These are phyloP conservation scores for Lytechinus pictus DNA, from an alignment of 35 echinoderm and acorn worm species.

Conservation along the genomic window DNA sequence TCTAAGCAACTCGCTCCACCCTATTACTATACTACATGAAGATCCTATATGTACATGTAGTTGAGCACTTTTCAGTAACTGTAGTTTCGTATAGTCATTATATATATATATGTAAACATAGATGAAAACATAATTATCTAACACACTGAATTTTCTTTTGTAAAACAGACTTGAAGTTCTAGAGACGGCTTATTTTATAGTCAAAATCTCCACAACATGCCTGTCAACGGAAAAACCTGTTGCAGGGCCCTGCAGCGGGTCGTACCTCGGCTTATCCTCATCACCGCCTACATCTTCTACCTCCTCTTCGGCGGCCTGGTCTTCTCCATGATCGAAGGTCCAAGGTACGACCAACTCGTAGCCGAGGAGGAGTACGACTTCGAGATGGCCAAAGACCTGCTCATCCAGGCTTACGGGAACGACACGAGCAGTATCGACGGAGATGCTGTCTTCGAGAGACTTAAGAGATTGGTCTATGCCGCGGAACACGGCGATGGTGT, in stretches of 20 bases:
- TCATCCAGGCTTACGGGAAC: background rate
- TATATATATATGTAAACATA: too few relatives aligned
- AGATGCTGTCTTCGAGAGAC: constrained; percentile 3
- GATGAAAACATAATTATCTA: too few relatives aligned
- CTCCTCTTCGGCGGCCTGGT: constrained; percentile 59
- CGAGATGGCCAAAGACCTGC: background rate
- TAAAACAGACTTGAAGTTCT: background rate
- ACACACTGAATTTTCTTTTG: too few relatives aligned
- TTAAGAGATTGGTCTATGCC: constrained; percentile 28
- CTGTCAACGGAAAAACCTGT: background rate
- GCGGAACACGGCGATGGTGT: background rate
- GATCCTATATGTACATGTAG: too few relatives aligned
- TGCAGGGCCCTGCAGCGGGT: background rate
- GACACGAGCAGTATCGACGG: background rate
- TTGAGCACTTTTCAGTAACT: too few relatives aligned
- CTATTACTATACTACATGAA: too few relatives aligned
- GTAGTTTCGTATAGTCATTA: too few relatives aligned
- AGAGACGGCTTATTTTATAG: background rate
- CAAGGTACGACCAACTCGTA: background rate
- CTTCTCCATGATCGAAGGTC: constrained; percentile 51
- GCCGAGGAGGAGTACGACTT: constrained; percentile 15
- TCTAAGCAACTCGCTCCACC: too few relatives aligned
- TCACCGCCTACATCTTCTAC: constrained; percentile 57
- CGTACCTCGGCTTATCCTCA: constrained; percentile 50
- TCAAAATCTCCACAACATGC: background rate